Evolutionary conservation across 2,113 vertebrate genomes (phyloP).

Genomic region (Ciconia stormi): DNA sequence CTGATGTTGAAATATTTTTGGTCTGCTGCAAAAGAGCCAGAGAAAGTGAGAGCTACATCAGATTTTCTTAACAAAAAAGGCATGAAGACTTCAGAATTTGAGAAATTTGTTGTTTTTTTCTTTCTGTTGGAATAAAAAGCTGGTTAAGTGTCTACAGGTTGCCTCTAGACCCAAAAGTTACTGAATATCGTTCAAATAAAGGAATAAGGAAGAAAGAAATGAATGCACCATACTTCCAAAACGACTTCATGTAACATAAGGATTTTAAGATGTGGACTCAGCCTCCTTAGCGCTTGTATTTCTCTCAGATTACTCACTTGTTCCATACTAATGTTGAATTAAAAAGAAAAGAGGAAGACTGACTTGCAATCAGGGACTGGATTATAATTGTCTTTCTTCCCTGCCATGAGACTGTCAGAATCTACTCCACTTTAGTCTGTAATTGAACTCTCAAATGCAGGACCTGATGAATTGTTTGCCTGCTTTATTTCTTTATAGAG

Average conservation of each 20-base stretch:
- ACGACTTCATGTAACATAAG: slow-evolving; percentile 72
- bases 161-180: not conserved
- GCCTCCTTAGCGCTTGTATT: slow-evolving; percentile 73
- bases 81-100: not conserved
- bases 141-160: not conserved
- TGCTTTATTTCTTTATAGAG: not conserved
- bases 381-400: not conserved
- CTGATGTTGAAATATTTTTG: not conserved
- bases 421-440: not conserved
- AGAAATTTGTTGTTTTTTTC: not conserved
- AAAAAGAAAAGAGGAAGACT: not conserved
- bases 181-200: not conserved
- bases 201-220: not conserved
- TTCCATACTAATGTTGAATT: slow-evolving; percentile 57
- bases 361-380: not conserved
- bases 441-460: not conserved
- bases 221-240: slow-evolving; percentile 59
- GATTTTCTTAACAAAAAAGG: not conserved
- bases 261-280: slow-evolving; percentile 75
- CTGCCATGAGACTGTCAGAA: not conserved
- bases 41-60: not conserved
- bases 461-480: not conserved
- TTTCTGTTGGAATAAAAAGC: not conserved
- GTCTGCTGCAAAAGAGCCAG: not conserved
- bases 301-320: slow-evolving; percentile 77